These are phyloP conservation scores for Schrankia costaestrigalis DNA, from an alignment of 2,888 invertebrate species.

Conservation along the genomic window DNA sequence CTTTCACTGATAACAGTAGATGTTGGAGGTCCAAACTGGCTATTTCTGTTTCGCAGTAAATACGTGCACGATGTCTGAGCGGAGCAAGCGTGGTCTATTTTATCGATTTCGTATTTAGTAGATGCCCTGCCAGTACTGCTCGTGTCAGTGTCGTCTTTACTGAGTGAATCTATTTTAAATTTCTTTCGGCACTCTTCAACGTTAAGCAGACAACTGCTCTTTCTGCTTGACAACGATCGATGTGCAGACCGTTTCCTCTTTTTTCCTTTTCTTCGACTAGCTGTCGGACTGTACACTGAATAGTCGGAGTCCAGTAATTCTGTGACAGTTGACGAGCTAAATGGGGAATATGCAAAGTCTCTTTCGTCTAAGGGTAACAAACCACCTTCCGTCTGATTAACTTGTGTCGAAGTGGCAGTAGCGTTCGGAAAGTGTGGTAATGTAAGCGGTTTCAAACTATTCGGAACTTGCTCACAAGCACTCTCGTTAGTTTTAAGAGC, in stretches of 20 bases:
- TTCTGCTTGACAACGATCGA: conserved; percentile 64
- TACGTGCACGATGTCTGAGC: conserved; percentile 46
- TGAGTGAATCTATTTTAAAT: conserved; percentile 78
- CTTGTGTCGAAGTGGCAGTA: conserved; percentile 45
- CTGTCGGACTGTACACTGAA: conserved; percentile 73
- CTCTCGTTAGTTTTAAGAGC: conserved; percentile 70
- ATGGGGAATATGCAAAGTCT: conserved; percentile 75
- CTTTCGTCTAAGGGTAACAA: conserved; percentile 74
- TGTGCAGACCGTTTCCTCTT: conserved; percentile 71
- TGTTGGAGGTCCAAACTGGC: conserved; percentile 56
- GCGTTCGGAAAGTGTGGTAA: conserved; percentile 42
- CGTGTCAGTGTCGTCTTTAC: conserved; percentile 51
- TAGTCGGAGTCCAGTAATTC: conserved; percentile 74
- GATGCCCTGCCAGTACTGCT: conserved; percentile 41
- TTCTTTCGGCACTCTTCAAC: conserved; percentile 67
- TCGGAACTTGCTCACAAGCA: conserved; percentile 59
- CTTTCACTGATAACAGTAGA: conserved; percentile 61
- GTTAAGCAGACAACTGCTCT: conserved; percentile 58
- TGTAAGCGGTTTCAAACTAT: conserved; percentile 46
- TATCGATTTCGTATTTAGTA: conserved; percentile 54
- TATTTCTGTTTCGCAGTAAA: conserved; percentile 25
- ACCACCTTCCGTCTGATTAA: conserved; percentile 63
- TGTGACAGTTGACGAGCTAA: conserved; percentile 74
- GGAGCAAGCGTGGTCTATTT: conserved; percentile 48
- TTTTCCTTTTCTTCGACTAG: conserved; percentile 66